Conservation (phyloP, 2,797 vertebrate genomes). For the Leptoclinus maculatus region DNA sequence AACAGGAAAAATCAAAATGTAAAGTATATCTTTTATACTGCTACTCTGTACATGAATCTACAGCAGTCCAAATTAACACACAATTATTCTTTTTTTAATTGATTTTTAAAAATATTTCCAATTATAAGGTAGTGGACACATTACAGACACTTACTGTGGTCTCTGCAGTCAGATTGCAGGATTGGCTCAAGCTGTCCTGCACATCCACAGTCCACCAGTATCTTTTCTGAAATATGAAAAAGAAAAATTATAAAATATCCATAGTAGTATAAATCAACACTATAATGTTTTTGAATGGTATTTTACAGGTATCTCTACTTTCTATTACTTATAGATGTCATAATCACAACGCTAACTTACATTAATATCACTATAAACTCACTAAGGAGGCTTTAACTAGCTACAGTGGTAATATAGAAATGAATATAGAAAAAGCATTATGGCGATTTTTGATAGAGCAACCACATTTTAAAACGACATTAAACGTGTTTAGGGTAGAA, state of each 20-base stretch:
- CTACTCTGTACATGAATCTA: background rate
- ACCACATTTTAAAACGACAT: background rate
- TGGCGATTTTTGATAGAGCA: background rate
- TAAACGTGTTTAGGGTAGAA: background rate
- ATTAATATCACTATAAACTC: background rate
- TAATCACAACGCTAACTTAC: background rate
- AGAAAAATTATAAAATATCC: background rate
- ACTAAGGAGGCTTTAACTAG: background rate
- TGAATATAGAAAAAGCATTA: background rate
- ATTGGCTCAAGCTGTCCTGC: background rate
- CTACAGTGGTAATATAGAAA: background rate
- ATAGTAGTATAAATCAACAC: background rate
- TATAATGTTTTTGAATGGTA: background rate
- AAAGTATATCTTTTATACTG: constrained; percentile 15
- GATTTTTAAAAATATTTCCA: background rate
- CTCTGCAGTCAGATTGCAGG: background rate
- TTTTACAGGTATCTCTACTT: background rate
- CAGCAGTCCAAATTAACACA: background rate
- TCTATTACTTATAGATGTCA: background rate
- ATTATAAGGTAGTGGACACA: background rate
- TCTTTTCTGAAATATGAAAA: background rate
- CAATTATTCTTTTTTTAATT: no score
- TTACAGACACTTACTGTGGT: constrained; percentile 11
- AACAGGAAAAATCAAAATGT: constrained; percentile 6
- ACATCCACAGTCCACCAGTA: background rate